phyloP scores from a whole-genome alignment of 2,888 invertebrate species.

The Rhodophaea formosa region DNA sequence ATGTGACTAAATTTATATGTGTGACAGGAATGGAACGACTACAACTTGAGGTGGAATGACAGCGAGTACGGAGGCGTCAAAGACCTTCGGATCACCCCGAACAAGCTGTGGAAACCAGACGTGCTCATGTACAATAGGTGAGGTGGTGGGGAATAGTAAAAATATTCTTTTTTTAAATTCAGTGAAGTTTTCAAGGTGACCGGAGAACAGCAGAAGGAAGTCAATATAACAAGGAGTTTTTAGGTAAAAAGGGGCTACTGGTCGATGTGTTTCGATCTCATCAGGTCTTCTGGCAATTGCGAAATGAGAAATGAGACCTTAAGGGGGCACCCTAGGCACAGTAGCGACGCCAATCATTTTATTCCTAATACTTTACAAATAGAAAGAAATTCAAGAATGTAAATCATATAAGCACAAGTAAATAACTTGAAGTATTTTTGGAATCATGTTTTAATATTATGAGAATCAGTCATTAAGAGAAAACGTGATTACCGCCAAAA shows the following conservation, averaged over 20 bases:
- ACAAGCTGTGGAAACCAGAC: constrained; percentile 98
- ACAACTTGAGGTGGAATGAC: constrained; percentile 98
- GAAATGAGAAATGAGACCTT: no score
- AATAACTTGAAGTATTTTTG: no score
- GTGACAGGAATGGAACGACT: constrained; percentile 97
- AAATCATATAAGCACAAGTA: no score
- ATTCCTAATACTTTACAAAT: no score
- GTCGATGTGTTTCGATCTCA: no score
- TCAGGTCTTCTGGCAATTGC: no score
- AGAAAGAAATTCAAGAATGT: no score
- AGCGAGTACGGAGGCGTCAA: constrained; percentile 96
- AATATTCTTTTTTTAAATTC: neutral
- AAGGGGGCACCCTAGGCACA: no score
- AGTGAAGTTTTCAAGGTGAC: neutral
- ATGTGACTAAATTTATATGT: constrained; percentile 38
- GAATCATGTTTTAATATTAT: no score
- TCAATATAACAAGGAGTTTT: neutral
- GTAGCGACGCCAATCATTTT: no score
- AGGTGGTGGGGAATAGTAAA: constrained; percentile 33
- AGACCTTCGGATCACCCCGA: constrained; percentile 96
- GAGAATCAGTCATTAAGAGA: no score
- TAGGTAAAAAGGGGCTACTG: neutral
- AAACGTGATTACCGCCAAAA: no score
- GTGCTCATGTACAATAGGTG: constrained; percentile 99
- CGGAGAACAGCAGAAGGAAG: neutral